Evolutionary conservation across 2,113 vertebrate species (phyloP), one percentile per base, ranked within the genome.

Genomic region (Anoplopoma fimbria): DNA sequence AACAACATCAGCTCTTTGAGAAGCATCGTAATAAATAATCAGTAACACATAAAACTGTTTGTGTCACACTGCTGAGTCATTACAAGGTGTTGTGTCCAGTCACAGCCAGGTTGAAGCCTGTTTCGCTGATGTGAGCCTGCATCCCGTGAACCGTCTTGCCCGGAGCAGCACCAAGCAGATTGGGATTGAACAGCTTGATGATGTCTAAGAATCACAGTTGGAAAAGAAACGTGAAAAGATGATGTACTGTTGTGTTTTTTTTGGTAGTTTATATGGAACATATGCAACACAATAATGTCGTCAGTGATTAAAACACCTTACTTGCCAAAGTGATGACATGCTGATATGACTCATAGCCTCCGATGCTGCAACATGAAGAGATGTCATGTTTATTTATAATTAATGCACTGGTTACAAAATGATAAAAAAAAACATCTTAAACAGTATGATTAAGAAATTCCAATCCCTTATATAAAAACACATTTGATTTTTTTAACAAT

Each of bases 71-170:
- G 55, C 34, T 8, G 29, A 51, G 34, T 19, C 51, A 90, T 90
- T 90, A 96, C 96, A 92, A 93, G 27, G 96, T 95, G 91, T 96
- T 96, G 78, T 96, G 94, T 92, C 96, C 96, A 0, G 95, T 95
- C 69, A 95, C 93, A 1, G 96, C 95, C 88, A 96, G 89, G 83
- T 96, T 96, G 68, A 96, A 95, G 49, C 96, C 96, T 0, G 95
- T 95, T 15, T 95, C 92, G 5, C 91, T 93, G 82, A 95, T 81
- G 1, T 93, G 88, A 38, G 92, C 91, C 14, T 94, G 87, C 86
- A 87, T 92, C 29, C 95, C 94, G 1, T 95, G 91, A 1, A 95
- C 63, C 0, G 95, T 96, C 82, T 90, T 94, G 17, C 83, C 92
- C 1, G 89, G 93, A 40, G 95, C 91, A 1, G 95, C 90, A 5